phyloP scores from a whole-genome alignment of 1,140 invertebrate genomes.

The Andrena cerasifolii region DNA sequence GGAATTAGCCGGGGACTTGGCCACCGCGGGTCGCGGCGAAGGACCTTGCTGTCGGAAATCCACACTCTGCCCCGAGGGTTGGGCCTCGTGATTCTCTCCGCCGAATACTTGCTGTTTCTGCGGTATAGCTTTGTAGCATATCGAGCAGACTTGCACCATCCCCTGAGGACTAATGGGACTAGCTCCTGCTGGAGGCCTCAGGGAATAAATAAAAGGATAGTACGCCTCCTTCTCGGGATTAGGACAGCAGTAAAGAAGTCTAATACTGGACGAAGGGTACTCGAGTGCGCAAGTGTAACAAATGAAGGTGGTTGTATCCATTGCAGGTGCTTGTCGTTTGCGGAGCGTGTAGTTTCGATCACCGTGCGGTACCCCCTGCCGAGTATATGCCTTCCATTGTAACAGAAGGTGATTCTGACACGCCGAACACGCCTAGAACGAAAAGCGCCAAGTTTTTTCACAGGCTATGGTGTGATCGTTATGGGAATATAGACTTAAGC shows the following conservation, averaged over 20 bases:
- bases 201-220: slow-evolving; percentile 92
- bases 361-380: slow-evolving; percentile 87
- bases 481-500: not conserved
- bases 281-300: slow-evolving; percentile 94
- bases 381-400: slow-evolving; percentile 89
- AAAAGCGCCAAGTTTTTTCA: not conserved
- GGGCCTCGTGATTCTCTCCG: slow-evolving; percentile 80
- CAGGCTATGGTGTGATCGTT: not conserved
- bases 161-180: slow-evolving; percentile 92
- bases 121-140: slow-evolving; percentile 92
- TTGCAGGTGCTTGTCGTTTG: slow-evolving; percentile 86
- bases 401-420: slow-evolving; percentile 91
- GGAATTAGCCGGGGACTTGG: slow-evolving; percentile 83
- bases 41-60: slow-evolving; percentile 76
- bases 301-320: slow-evolving; percentile 90
- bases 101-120: slow-evolving; percentile 91
- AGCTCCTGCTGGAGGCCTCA: slow-evolving; percentile 90
- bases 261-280: slow-evolving; percentile 88
- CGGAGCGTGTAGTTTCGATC: slow-evolving; percentile 91
- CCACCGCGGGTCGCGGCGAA: slow-evolving; percentile 81
- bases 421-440: slow-evolving; percentile 87
- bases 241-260: slow-evolving; percentile 91
- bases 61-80: slow-evolving; percentile 74
- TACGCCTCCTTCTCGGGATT: slow-evolving; percentile 93
- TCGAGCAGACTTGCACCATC: slow-evolving; percentile 92